Evolutionary conservation across 1,140 invertebrate genomes (phyloP).

Genomic region (Hypsibius dujardini): DNA sequence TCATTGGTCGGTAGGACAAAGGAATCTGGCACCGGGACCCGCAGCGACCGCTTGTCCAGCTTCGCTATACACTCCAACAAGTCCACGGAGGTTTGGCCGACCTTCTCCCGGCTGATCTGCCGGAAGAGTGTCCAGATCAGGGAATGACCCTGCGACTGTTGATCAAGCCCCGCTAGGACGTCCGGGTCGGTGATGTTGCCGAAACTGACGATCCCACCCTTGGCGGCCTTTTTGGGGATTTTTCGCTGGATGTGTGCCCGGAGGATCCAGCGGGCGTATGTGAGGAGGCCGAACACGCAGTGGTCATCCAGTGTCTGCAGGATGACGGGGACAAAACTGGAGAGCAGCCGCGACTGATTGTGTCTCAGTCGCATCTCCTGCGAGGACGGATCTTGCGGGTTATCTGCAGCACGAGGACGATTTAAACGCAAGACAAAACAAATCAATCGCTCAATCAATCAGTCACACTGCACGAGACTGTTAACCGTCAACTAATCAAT

Average conservation of each 20-base stretch:
- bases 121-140: conserved; percentile 11
- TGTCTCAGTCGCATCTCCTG: too few relatives aligned
- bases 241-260: conserved; percentile 13
- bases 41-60: neutral
- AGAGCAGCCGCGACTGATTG: neutral
- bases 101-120: conserved; percentile 16
- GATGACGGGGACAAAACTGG: neutral
- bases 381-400: too few relatives aligned
- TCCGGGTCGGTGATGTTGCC: neutral
- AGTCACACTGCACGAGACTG: too few relatives aligned
- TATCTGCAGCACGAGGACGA: too few relatives aligned
- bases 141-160: neutral
- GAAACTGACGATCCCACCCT: neutral
- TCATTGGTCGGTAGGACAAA: neutral
- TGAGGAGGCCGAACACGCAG: neutral
- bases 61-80: neutral
- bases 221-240: conserved; percentile 1
- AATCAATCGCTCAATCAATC: too few relatives aligned
- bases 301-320: neutral
- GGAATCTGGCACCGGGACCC: neutral
- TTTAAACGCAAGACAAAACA: too few relatives aligned
- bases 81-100: neutral
- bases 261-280: neutral
- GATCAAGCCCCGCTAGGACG: conserved; percentile 2
- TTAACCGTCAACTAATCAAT: too few relatives aligned